These are phyloP conservation scores for Rissa tridactyla DNA, from an alignment of 2,113 vertebrate genomes.

Conservation along the genomic window DNA sequence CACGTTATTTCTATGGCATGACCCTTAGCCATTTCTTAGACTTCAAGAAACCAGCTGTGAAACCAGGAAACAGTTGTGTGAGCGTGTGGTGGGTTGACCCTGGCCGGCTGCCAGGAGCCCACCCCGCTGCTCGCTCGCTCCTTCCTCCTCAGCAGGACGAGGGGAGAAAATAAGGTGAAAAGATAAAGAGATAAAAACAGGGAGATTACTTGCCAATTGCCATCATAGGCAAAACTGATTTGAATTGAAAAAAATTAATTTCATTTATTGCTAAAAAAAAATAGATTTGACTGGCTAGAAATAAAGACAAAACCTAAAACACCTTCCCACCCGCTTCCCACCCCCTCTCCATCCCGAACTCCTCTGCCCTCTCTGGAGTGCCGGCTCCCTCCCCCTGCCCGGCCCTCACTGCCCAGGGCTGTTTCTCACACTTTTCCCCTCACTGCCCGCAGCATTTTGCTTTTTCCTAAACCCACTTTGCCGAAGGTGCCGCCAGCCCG, in stretches of 20 bases:
- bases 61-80: not conserved
- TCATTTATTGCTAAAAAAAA: not conserved
- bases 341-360: accelerated
- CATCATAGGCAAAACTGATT: not conserved
- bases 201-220: not conserved
- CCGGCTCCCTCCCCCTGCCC: too few species aligned
- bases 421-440: not conserved
- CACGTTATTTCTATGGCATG: not conserved
- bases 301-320: not conserved
- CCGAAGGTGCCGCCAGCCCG: not conserved
- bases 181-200: not conserved
- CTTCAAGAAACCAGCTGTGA: not conserved
- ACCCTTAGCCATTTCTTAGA: not conserved
- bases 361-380: not conserved
- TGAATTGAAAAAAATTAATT: not conserved
- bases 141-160: too few species aligned
- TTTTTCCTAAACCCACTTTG: accelerated
- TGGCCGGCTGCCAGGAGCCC: not conserved
- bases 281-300: not conserved
- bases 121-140: not conserved
- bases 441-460: not conserved
- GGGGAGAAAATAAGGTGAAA: not conserved
- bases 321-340: too few species aligned
- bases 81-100: not conserved
- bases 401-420: accelerated